Base-by-base conservation (phyloP, 1,140 invertebrate genomes). In the Contarinia nasturtii region DNA sequence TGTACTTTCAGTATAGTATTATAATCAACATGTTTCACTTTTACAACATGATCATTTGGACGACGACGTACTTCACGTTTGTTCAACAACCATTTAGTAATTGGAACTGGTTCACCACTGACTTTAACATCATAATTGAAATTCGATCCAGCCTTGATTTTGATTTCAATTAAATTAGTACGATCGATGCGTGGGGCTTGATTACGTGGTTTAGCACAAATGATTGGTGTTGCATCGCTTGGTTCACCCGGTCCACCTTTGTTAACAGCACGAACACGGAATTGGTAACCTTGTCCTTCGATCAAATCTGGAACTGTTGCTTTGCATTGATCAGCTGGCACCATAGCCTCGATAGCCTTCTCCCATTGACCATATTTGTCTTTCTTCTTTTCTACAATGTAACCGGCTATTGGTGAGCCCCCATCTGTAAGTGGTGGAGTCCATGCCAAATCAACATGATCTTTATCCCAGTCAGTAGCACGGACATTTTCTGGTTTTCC, bases 341-440 rank as follows among this genome's bases (percentile, higher is more conserved):
- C 77, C n/a, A n/a, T n/a, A n/a, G n/a, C 47, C 49, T 62, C 57
- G 4, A 60, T 15, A 1, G 61, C 54, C 33, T 61, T 91, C 59
- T 92, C 88, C 92, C 92, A 97, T 55, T 88, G 80, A 17, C 88
- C 87, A 57, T 84, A 89, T 61, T 91, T 91, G 60, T 92, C 88
- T 61, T 90, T 91, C 73, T 91, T 91, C 73, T 91, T 91, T 68
- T 94, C 89, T 42, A 94, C 68, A 41, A 92, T 68, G 59, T 92
- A 93, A 14, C 79, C 80, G 19, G 82, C 82, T 46, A 94, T 77
- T 33, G 87, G 88, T 1, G 86, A 79, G 38, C 88, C 88, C 20
- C 88, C 88, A 57, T 93, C 87, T 20, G 73, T 72, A 33, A 71
- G 65, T 0, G 87, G 87, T 48, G 85, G 78, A 7, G 73, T 76